Evolutionary conservation across 2,888 invertebrate species (phyloP).

Genomic region (Teleiodes luculella): DNA sequence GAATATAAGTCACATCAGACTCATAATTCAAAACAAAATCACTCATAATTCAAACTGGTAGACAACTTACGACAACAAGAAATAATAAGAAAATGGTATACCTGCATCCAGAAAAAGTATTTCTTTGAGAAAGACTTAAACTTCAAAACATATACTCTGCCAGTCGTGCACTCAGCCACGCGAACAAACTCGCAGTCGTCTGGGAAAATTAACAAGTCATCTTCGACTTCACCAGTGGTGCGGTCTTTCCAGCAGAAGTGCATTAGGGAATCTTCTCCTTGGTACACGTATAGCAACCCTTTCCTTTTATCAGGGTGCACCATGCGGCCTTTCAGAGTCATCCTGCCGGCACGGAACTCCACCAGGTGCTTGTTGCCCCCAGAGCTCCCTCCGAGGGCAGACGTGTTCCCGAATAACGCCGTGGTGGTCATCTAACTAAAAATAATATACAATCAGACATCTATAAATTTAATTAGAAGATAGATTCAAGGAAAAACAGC

Average conservation of each 20-base stretch:
- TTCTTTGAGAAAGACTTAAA: constrained; percentile 96
- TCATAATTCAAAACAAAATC: too few species aligned
- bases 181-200: constrained; percentile 98
- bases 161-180: constrained; percentile 96
- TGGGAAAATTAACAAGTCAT: constrained; percentile 98
- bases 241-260: constrained; percentile 99
- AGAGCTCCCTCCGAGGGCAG: constrained; percentile 87
- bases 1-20: too few species aligned
- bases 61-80: too few species aligned
- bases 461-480: too few species aligned
- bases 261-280: constrained; percentile 97
- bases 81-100: too few species aligned
- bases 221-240: constrained; percentile 93
- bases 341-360: constrained; percentile 97
- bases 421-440: constrained; percentile 78
- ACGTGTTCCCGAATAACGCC: constrained; percentile 86
- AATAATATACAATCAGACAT: too few species aligned
- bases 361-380: constrained; percentile 93
- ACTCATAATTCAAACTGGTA: too few species aligned
- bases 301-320: constrained; percentile 96
- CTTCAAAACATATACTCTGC: constrained; percentile 95
- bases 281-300: constrained; percentile 95
- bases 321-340: constrained; percentile 95
- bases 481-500: too few species aligned
- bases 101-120: constrained; percentile 99